Conservation (phyloP, 2,797 vertebrate genomes). For the Halcyon leucocephala region DNA sequence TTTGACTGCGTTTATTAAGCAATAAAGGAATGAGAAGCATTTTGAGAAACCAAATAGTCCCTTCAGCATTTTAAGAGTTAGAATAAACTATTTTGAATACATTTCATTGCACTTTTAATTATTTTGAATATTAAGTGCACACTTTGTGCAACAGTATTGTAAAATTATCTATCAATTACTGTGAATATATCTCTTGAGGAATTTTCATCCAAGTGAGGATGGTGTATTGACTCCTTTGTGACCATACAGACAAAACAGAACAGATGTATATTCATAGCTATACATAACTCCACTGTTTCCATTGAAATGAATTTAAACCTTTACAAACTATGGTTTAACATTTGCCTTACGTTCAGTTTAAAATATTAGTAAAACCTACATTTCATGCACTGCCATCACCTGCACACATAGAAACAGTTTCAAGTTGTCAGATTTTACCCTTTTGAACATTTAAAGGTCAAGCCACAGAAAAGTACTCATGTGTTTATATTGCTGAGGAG, state of each 20-base stretch:
- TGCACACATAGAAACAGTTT: background rate
- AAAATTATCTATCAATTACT: background rate
- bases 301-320: background rate
- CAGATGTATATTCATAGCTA: background rate
- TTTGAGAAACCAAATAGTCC: background rate
- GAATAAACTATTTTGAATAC: background rate
- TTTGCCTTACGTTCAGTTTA: background rate
- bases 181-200: background rate
- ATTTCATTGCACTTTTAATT: background rate
- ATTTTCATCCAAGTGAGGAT: background rate
- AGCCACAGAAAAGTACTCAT: background rate
- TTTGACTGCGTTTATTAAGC: background rate
- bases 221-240: background rate
- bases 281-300: background rate
- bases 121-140: background rate
- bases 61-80: background rate
- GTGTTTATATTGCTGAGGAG: background rate
- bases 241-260: accelerated
- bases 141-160: background rate
- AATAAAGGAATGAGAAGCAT: background rate
- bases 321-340: background rate
- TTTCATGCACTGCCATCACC: background rate
- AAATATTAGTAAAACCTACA: background rate
- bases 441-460: background rate
- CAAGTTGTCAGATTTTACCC: background rate